Base-by-base conservation (phyloP, 2,888 invertebrate genomes). In the Amaurobius ferox region DNA sequence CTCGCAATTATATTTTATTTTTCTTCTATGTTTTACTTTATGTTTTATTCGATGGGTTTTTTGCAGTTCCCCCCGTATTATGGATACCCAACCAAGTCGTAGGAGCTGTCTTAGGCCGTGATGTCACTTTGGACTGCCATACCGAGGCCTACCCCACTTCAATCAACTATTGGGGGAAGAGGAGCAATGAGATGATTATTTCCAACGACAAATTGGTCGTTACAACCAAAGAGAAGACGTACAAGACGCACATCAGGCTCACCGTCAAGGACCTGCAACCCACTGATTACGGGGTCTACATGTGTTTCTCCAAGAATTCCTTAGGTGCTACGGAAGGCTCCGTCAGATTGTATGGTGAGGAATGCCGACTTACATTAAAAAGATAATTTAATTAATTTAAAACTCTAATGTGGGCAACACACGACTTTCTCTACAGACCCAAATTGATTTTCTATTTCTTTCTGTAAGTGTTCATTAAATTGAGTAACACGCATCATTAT, bases 211-310 rank as follows among this genome's bases (percentile, higher is more conserved):
- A 87, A 66, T 80, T 88, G 35, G 78, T 86, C 48, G 81, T 89
- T 19, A 79, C 70, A 1, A 70, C 74, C 19, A 88, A 89, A 74
- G 87, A 88, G 26, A 88, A 86, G 30, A 80, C 80, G 0, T 89
- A 89, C 74, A 89, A 89, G 62, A 79, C 88, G 16, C 89, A 89
- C 62, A 86, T 89, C n/a, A n/a, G 83, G 11, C 78, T 89, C 13
- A 86, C 83, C 39, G 88, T 89, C 32, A 86, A 74, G 39, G 62
- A 79, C 29, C 32, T 89, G 13, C 70, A 88, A 88, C 94, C 94
- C 89, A 94, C 93, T 89, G 97, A 97, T 92, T 96, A 96, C 91
- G 97, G 89, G 19, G 88, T 77, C 23, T 91, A 90, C 86, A 88
- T 83, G 76, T 89, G 89, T 74, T 89, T 89, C 70, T 90, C 90